These are phyloP conservation scores for Tragelaphus buxtoni DNA, from an alignment of 2,113 vertebrate species.

Conservation along the genomic window DNA sequence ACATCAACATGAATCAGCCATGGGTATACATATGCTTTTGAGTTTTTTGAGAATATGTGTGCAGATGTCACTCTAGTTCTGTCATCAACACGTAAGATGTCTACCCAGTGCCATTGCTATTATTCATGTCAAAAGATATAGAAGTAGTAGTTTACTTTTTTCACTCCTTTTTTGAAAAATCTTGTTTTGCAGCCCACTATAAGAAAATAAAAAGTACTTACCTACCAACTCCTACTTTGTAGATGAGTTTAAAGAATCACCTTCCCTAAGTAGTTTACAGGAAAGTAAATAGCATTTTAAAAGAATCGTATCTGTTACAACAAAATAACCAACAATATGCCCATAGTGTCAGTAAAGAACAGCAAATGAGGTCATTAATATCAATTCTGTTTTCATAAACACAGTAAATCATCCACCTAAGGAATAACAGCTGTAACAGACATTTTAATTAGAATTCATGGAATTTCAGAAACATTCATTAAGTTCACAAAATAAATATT, in stretches of 20 bases:
- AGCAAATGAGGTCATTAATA: slow-evolving; percentile 21
- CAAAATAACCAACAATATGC: background rate
- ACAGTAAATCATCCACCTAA: slow-evolving; percentile 20
- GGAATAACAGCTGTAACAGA: background rate
- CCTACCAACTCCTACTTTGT: background rate
- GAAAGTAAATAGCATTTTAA: slow-evolving; percentile 27
- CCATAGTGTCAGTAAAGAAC: background rate
- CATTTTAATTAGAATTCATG: slow-evolving; percentile 16
- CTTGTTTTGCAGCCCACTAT: background rate
- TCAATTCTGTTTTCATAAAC: slow-evolving; percentile 5
- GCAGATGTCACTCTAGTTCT: background rate
- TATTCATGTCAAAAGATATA: background rate
- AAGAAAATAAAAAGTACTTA: background rate
- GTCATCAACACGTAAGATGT: background rate
- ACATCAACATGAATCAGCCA: background rate
- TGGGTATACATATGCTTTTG: background rate
- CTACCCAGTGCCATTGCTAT: background rate
- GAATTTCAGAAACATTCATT: slow-evolving; percentile 9
- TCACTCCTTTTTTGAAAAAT: background rate
- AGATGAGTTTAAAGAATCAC: background rate
- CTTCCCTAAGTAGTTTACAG: background rate
- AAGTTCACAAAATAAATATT: background rate
- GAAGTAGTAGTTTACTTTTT: background rate
- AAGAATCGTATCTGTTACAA: background rate
- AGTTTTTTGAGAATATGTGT: background rate